Evolutionary conservation across 2,888 invertebrate species (phyloP).

Genomic region (Sesia apiformis): DNA sequence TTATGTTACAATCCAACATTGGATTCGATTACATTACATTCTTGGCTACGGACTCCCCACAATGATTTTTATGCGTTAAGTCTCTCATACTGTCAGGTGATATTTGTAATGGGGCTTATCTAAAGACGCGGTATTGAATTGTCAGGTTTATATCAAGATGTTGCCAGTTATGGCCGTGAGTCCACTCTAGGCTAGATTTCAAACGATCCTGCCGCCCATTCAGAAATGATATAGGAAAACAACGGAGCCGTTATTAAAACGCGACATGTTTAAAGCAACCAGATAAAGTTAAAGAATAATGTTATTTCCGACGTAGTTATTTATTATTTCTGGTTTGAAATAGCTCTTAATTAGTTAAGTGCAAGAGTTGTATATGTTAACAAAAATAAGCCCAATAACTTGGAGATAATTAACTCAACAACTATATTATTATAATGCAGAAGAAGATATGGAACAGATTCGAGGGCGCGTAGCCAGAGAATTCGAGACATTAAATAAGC

Average conservation of each 20-base stretch:
- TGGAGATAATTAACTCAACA: no score
- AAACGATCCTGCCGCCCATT: slow-evolving; percentile 32
- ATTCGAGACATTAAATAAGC: slow-evolving; percentile 24
- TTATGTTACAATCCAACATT: neutral
- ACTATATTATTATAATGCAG: no score
- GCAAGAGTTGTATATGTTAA: no score
- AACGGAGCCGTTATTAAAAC: neutral
- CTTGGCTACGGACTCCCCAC: slow-evolving; percentile 22
- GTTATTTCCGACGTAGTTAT: no score
- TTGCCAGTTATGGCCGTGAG: slow-evolving; percentile 26
- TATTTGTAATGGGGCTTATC: slow-evolving; percentile 49
- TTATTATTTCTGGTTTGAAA: no score
- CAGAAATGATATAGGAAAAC: slow-evolving; percentile 13
- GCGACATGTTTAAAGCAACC: neutral
- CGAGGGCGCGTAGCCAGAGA: neutral
- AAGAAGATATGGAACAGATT: neutral
- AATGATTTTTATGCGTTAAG: slow-evolving; percentile 38
- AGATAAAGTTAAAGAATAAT: no score
- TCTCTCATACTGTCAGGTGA: slow-evolving; percentile 34
- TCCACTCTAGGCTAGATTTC: slow-evolving; percentile 27
- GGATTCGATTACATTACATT: slow-evolving; percentile 21
- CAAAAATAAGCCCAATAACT: no score
- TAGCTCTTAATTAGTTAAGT: no score
- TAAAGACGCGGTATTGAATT: slow-evolving; percentile 49
- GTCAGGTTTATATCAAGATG: slow-evolving; percentile 44